These are phyloP conservation scores for Halictus quadricinctus DNA, from an alignment of 2,888 invertebrate genomes.

Conservation along the genomic window DNA sequence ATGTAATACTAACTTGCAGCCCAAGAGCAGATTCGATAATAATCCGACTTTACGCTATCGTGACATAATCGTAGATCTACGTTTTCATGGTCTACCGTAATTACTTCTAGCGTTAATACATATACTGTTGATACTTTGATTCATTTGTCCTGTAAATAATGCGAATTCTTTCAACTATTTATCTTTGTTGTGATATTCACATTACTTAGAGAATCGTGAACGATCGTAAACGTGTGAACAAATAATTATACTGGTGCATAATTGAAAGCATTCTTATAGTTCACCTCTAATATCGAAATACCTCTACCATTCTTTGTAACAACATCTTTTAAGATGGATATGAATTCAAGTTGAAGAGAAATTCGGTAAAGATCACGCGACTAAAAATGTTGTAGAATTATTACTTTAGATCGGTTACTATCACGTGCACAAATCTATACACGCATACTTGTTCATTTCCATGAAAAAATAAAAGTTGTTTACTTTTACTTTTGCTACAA, in stretches of 20 bases:
- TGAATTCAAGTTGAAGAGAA: neutral
- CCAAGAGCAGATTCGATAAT: constrained; percentile 35
- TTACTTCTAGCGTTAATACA: constrained; percentile 47
- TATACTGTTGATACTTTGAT: constrained; percentile 20
- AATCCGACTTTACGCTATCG: constrained; percentile 29
- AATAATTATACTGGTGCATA: constrained; percentile 51
- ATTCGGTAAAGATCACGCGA: neutral
- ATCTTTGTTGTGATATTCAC: neutral
- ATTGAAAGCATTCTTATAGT: constrained; percentile 59
- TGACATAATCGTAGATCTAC: constrained; percentile 37
- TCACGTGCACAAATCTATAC: constrained; percentile 3
- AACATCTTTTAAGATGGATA: neutral
- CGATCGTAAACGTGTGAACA: constrained; percentile 23
- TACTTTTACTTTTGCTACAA: neutral
- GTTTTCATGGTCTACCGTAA: constrained; percentile 31
- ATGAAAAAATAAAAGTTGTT: constrained; percentile 15
- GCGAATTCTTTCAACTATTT: neutral
- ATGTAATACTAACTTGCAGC: constrained; percentile 44
- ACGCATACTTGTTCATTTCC: neutral
- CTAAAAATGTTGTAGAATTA: neutral
- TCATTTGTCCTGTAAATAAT: neutral
- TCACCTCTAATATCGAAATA: constrained; percentile 5
- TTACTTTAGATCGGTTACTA: neutral
- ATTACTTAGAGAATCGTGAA: constrained; percentile 15
- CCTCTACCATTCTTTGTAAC: neutral